These are phyloP conservation scores for Copidosoma aretas DNA, from an alignment of 2,888 invertebrate species.

Conservation along the genomic window DNA sequence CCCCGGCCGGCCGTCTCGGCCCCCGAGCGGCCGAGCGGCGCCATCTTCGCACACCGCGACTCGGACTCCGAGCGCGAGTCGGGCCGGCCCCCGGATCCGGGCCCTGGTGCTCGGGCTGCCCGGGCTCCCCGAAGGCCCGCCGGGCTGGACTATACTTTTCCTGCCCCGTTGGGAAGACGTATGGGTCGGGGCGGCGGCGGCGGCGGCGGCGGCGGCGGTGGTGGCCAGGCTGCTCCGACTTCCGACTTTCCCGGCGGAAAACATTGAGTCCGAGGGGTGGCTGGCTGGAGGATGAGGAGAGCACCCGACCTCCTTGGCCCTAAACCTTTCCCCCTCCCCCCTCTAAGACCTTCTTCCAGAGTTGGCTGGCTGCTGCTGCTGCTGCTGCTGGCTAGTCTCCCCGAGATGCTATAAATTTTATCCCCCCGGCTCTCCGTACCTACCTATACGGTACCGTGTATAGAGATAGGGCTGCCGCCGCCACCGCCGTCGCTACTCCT, in stretches of 20 bases:
- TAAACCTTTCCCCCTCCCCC: constrained; percentile 40
- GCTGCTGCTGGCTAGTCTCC: neutral
- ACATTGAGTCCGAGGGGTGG: constrained; percentile 62
- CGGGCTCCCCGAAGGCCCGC: too few species aligned
- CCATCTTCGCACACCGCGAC: neutral
- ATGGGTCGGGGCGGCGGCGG: constrained; percentile 48
- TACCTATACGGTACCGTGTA: constrained; percentile 28
- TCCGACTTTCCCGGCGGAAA: constrained; percentile 63
- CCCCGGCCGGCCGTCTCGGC: neutral
- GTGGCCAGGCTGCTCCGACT: constrained; percentile 60
- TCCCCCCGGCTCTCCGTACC: constrained; percentile 45
- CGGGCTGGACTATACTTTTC: constrained; percentile 55
- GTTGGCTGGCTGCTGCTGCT: neutral
- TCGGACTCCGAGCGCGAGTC: too few species aligned
- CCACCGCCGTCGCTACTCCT: too few species aligned
- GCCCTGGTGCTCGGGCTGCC: too few species aligned
- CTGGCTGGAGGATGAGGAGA: constrained; percentile 29
- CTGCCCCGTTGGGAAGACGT: constrained; percentile 60
- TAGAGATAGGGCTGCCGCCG: too few species aligned
- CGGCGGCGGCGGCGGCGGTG: constrained; percentile 22
- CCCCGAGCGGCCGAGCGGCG: neutral
- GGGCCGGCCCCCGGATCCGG: too few species aligned
- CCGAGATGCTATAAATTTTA: constrained; percentile 62
- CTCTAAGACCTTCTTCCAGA: constrained; percentile 25
- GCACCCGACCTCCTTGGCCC: constrained; percentile 37